Conservation (phyloP, 2,888 invertebrate species). For the Micoletzkya japonica region DNA sequence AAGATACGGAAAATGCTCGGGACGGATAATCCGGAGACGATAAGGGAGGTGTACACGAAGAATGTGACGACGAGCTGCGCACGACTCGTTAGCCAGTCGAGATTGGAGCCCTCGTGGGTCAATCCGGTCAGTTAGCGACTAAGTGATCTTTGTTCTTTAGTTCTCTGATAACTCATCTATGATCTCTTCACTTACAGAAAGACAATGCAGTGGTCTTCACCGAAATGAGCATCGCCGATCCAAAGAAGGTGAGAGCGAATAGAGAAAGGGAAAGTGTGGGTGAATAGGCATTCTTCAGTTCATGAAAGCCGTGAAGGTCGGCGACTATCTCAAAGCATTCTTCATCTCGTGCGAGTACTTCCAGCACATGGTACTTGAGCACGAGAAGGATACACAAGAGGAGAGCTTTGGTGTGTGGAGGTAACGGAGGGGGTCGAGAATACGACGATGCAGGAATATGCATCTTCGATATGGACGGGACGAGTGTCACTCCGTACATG, state of each 20-base stretch:
- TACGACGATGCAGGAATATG: conserved; percentile 27
- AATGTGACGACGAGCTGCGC: conserved; percentile 24
- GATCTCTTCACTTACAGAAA: not conserved
- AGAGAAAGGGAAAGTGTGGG: not conserved
- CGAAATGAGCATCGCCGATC: conserved; percentile 35
- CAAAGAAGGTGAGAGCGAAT: conserved; percentile 25
- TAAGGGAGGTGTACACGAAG: conserved; percentile 23
- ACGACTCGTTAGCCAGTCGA: conserved; percentile 31
- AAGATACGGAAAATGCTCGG: conserved; percentile 26
- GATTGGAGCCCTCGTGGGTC: conserved; percentile 30
- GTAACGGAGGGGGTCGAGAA: not conserved
- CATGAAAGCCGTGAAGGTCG: conserved; percentile 34
- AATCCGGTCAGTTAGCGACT: conserved; percentile 17
- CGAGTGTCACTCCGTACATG: conserved; percentile 29
- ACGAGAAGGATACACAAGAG: conserved; percentile 28
- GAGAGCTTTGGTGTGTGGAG: conserved; percentile 29
- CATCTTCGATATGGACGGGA: conserved; percentile 32
- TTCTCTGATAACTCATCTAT: not conserved
- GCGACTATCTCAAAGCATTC: conserved; percentile 31
- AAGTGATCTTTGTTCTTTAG: not conserved
- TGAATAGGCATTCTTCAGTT: conserved; percentile 20
- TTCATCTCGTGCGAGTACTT: conserved; percentile 36
- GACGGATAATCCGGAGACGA: conserved; percentile 5
- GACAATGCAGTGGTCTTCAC: conserved; percentile 35
- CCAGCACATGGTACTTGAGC: conserved; percentile 32